A percentile compares a stretch with the other conserved stretches of the same genome.
Evolutionary conservation across 1,140 invertebrate species (phyloP).

Genomic region (Diachasma alloeum): DNA sequence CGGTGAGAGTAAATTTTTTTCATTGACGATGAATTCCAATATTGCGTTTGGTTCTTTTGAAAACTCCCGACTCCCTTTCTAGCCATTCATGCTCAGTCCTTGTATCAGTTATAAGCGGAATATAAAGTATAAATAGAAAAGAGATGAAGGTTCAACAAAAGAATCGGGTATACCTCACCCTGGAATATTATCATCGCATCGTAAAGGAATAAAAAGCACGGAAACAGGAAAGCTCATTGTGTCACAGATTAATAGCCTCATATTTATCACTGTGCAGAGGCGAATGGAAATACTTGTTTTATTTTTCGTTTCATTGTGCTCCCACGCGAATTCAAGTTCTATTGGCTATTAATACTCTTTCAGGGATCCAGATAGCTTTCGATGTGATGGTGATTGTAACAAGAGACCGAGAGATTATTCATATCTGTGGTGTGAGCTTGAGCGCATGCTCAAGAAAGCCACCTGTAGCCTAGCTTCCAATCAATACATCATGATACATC

Average conservation of each 20-base stretch:
- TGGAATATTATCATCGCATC: not conserved
- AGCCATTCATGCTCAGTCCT: not conserved
- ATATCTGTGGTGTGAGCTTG: constrained; percentile 14
- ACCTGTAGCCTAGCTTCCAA: constrained; percentile 55
- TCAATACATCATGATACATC: constrained; percentile 49
- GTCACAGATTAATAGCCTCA: not conserved
- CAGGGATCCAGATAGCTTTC: constrained; percentile 30
- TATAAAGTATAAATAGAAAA: not conserved
- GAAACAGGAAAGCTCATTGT: not conserved
- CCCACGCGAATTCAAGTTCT: not conserved
- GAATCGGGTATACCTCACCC: not conserved
- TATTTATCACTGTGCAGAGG: not conserved
- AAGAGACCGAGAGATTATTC: constrained; percentile 32
- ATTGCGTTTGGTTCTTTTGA: not conserved
- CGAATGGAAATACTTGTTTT: not conserved
- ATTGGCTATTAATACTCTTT: constrained; percentile 10
- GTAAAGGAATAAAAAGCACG: not conserved
- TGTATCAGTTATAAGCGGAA: not conserved
- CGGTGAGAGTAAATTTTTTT: not conserved
- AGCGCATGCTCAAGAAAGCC: constrained; percentile 46
- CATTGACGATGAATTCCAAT: not conserved
- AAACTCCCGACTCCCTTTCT: not conserved
- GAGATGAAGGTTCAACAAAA: not conserved
- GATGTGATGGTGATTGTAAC: constrained; percentile 34
- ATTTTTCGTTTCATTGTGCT: not conserved